These are phyloP conservation scores for Equus quagga DNA, from an alignment of 2,113 vertebrate species.

Conservation along the genomic window DNA sequence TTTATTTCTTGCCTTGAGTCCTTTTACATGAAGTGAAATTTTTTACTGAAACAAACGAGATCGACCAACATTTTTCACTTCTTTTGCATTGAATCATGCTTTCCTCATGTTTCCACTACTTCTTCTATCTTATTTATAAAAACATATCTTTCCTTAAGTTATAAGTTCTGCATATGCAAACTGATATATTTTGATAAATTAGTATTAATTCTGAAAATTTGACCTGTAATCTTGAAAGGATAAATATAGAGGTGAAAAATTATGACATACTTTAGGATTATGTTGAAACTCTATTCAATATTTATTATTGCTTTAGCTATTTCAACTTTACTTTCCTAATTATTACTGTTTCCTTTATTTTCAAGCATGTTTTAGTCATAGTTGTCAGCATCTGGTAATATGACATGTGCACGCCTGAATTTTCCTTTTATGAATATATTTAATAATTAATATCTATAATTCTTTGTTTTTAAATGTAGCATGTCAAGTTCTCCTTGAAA, in stretches of 20 bases:
- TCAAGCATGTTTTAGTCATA: not conserved
- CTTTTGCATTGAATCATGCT: not conserved
- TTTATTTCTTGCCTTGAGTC: not conserved
- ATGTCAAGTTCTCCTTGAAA: not conserved
- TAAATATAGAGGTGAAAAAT: not conserved
- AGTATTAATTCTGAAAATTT: not conserved
- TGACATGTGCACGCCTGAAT: not conserved
- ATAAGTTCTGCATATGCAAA: not conserved
- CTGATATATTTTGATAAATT: not conserved
- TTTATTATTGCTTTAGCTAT: not conserved
- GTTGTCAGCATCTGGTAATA: not conserved
- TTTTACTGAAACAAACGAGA: not conserved
- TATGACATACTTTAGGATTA: not conserved
- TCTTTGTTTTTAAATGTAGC: not conserved
- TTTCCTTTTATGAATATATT: not conserved
- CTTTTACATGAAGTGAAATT: not conserved
- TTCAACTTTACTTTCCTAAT: not conserved
- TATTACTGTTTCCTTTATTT: not conserved
- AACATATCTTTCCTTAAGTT: not conserved
- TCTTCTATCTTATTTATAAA: not conserved
- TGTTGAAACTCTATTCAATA: not conserved
- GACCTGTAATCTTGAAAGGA: not conserved
- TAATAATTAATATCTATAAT: not conserved
- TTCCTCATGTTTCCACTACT: not conserved
- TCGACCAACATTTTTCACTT: not conserved